phyloP scores from a whole-genome alignment of 2,113 vertebrate species.

The Aythya baeri region DNA sequence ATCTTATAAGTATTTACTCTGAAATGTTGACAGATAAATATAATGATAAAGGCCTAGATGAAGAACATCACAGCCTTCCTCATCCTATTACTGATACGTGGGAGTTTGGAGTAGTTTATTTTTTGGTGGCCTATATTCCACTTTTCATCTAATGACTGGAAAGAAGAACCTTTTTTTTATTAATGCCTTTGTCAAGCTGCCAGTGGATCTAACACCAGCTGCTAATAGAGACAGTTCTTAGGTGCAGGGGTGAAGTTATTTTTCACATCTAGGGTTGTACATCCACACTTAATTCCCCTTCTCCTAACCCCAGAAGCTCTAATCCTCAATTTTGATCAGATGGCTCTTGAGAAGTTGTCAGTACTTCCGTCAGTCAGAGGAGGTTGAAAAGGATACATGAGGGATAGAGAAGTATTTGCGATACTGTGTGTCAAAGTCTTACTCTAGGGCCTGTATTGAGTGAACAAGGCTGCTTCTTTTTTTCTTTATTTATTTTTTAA shows the following conservation, averaged over 20 bases:
- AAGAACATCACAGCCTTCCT: background rate
- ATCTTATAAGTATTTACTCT: background rate
- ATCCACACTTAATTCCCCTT: background rate
- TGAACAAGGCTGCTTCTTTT: background rate
- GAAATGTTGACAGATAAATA: constrained; percentile 2
- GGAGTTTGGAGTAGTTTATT: background rate
- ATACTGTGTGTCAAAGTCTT: background rate
- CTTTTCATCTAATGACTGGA: background rate
- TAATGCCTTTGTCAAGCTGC: background rate
- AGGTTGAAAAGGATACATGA: background rate
- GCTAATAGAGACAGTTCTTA: background rate
- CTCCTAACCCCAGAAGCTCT: background rate
- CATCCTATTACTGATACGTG: background rate
- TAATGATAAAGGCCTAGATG: background rate
- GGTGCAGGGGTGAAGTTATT: background rate
- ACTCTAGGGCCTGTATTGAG: background rate
- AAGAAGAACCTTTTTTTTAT: background rate
- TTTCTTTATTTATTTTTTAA: background rate
- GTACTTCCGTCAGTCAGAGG: background rate
- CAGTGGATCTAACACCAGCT: background rate
- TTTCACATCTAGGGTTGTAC: background rate
- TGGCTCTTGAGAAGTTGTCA: constrained; percentile 4
- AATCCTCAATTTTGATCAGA: background rate
- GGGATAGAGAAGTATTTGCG: background rate
- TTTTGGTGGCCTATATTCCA: background rate